Evolutionary conservation across 2,113 vertebrate genomes (phyloP).

Genomic region (Chamaea fasciata): DNA sequence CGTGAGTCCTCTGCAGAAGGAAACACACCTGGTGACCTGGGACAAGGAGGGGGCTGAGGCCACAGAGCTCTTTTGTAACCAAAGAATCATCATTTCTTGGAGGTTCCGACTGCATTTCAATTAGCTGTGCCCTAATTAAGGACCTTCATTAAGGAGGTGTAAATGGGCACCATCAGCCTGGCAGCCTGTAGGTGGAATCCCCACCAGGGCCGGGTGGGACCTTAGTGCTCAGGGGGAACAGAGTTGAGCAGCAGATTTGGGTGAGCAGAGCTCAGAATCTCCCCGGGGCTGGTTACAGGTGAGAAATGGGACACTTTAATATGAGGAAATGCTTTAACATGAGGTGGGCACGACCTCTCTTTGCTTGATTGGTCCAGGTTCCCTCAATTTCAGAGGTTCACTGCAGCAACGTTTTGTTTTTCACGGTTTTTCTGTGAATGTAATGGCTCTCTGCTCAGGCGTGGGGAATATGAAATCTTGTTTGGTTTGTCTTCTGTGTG

Average conservation of each 20-base stretch:
- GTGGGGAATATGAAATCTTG: neutral
- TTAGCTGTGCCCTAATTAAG: neutral
- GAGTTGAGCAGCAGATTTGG: neutral
- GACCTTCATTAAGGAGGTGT: neutral
- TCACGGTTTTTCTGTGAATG: neutral
- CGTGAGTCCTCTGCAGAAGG: rapidly evolving
- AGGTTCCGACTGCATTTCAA: neutral
- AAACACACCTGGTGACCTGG: neutral
- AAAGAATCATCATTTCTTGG: neutral
- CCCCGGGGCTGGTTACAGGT: neutral
- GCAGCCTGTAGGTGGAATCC: rapidly evolving
- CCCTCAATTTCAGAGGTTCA: neutral
- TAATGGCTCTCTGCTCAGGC: neutral
- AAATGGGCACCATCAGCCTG: neutral
- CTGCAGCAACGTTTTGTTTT: neutral
- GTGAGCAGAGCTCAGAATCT: neutral
- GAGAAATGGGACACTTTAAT: neutral
- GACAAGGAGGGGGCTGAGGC: neutral
- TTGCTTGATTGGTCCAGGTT: neutral
- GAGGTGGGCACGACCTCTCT: neutral
- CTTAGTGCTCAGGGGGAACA: neutral
- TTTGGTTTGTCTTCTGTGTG: neutral
- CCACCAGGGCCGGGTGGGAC: neutral
- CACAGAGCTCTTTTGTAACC: no score
- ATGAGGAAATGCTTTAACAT: rapidly evolving